These are phyloP conservation scores for Lycaon pictus DNA, from an alignment of 2,113 vertebrate species.

Conservation along the genomic window DNA sequence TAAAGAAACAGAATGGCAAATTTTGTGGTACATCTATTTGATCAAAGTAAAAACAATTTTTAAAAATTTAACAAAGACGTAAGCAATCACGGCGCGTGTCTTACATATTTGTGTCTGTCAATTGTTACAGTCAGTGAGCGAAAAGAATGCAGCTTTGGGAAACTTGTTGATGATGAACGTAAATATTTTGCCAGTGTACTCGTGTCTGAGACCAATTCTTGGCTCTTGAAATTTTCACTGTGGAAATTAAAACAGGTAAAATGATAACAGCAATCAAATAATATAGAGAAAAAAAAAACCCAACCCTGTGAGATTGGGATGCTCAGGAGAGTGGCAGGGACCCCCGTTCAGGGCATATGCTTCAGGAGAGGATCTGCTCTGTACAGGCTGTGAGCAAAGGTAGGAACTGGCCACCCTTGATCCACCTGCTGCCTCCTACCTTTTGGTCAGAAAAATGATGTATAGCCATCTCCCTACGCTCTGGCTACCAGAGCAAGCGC, in stretches of 20 bases:
- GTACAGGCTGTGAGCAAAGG: too few species aligned
- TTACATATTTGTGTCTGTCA: not conserved
- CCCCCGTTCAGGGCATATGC: not conserved
- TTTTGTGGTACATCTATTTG: not conserved
- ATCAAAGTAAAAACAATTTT: not conserved
- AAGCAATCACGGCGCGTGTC: not conserved
- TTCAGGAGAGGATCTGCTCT: not conserved
- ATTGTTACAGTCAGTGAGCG: not conserved
- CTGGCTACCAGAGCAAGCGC: not conserved
- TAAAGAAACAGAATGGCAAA: not conserved
- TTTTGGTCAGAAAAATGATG: not conserved
- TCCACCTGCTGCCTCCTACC: not conserved
- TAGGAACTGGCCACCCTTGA: not conserved
- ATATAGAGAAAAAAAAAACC: not conserved
- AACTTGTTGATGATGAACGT: not conserved
- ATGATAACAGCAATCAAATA: not conserved
- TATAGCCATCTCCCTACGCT: not conserved
- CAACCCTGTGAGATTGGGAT: not conserved
- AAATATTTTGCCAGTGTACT: not conserved
- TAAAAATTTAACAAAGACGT: not conserved
- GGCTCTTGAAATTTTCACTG: not conserved
- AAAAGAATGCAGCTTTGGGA: not conserved
- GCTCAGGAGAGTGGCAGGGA: not conserved
- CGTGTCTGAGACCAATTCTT: not conserved
- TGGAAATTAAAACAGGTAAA: not conserved